phyloP scores from a whole-genome alignment of 2,797 vertebrate genomes.

The Myoxocephalus aenaeus region DNA sequence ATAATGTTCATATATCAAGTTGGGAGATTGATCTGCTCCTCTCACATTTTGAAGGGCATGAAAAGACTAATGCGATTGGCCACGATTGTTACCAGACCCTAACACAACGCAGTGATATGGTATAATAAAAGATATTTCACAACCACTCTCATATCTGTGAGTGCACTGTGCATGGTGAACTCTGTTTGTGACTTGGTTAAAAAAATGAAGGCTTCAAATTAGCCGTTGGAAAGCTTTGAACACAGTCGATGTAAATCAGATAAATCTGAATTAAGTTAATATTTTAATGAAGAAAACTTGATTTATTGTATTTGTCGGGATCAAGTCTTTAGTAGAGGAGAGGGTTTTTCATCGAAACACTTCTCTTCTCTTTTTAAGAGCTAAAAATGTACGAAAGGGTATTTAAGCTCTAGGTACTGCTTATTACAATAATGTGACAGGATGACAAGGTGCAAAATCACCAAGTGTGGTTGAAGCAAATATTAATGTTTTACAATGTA shows the following conservation, averaged over 20 bases:
- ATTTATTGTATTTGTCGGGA: background rate
- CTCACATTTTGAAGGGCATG: background rate
- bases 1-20: background rate
- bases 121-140: too few relatives aligned
- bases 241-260: background rate
- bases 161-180: background rate
- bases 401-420: background rate
- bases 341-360: background rate
- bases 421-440: background rate
- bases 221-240: background rate
- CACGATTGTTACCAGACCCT: background rate
- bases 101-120: background rate
- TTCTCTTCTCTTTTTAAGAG: background rate
- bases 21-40: background rate
- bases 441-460: too few relatives aligned
- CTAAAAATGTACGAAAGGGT: background rate
- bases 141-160: background rate
- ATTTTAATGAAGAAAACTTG: background rate
- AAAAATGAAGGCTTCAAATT: background rate
- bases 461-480: background rate
- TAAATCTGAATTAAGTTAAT: background rate
- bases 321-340: too few relatives aligned
- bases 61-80: background rate
- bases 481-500: background rate
- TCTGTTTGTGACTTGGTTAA: background rate